Evolutionary conservation across 2,888 invertebrate species (phyloP).

Genomic region (Spodoptera littoralis): DNA sequence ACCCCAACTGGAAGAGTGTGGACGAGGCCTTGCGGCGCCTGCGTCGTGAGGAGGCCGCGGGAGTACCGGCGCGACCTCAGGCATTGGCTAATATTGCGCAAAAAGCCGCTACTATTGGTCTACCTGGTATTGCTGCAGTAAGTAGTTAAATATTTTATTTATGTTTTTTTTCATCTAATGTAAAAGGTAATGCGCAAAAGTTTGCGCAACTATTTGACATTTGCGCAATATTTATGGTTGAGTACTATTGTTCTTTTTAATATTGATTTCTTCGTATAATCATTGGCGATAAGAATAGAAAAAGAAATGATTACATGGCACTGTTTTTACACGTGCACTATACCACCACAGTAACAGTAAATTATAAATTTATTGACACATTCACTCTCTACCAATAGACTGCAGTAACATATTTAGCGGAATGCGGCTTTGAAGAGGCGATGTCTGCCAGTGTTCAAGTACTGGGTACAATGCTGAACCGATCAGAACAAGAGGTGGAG

Average conservation of each 20-base stretch:
- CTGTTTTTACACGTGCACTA: no score
- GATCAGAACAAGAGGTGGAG: slow-evolving; percentile 73
- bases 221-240: no score
- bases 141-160: slow-evolving; percentile 45
- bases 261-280: no score
- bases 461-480: slow-evolving; percentile 76
- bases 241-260: no score
- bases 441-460: slow-evolving; percentile 70
- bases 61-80: slow-evolving; percentile 70
- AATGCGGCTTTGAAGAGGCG: slow-evolving; percentile 83
- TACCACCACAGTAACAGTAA: no score
- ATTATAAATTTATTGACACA: background rate
- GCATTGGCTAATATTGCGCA: slow-evolving; percentile 67
- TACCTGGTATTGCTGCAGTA: slow-evolving; percentile 77
- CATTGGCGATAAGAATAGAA: no score
- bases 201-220: no score
- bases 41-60: slow-evolving; percentile 67
- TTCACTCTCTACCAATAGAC: slow-evolving; percentile 58
- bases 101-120: slow-evolving; percentile 69
- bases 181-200: no score
- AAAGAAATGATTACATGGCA: no score
- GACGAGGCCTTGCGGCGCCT: slow-evolving; percentile 67
- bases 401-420: slow-evolving; percentile 79
- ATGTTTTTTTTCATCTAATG: no score
- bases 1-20: slow-evolving; percentile 71